Conservation (phyloP, 92 coral and sea anemone species). For the Bergia sp. region DNA sequence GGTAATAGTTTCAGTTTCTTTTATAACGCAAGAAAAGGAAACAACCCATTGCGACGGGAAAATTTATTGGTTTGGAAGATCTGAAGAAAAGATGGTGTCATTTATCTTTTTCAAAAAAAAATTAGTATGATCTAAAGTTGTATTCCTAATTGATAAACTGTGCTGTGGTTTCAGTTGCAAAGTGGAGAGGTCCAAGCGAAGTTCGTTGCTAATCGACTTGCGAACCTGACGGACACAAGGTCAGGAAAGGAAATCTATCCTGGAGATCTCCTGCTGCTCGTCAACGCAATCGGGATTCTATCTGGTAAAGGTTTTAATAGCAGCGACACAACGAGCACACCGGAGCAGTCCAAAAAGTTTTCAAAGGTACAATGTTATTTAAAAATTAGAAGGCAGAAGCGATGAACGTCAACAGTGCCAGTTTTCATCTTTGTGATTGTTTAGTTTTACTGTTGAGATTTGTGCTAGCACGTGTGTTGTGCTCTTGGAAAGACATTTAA, state of each 20-base stretch:
- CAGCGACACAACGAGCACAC: not conserved
- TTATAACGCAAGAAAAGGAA: no score
- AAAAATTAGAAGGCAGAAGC: no score
- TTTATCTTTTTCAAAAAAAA: no score
- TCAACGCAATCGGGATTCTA: conserved; percentile 67
- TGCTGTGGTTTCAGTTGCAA: conserved; percentile 34
- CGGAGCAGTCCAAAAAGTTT: conserved; percentile 36
- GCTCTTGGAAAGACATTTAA: no score
- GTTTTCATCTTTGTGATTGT: no score
- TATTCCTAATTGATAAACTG: not conserved
- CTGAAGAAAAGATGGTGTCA: not conserved
- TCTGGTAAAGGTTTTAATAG: conserved; percentile 51
- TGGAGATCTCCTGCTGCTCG: conserved; percentile 74
- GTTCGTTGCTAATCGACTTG: conserved; percentile 67
- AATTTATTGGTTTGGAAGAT: no score
- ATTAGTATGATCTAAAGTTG: no score
- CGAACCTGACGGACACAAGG: conserved; percentile 62
- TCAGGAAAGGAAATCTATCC: conserved; percentile 63
- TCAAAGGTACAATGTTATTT: conserved; percentile 45
- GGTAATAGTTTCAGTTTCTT: no score
- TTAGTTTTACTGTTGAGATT: no score
- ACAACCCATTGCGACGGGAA: no score
- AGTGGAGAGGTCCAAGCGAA: conserved; percentile 54
- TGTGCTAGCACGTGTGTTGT: no score
- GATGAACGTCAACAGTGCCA: no score